Conservation (phyloP, 1,140 invertebrate genomes). For the Polypedilum vanderplanki region DNA sequence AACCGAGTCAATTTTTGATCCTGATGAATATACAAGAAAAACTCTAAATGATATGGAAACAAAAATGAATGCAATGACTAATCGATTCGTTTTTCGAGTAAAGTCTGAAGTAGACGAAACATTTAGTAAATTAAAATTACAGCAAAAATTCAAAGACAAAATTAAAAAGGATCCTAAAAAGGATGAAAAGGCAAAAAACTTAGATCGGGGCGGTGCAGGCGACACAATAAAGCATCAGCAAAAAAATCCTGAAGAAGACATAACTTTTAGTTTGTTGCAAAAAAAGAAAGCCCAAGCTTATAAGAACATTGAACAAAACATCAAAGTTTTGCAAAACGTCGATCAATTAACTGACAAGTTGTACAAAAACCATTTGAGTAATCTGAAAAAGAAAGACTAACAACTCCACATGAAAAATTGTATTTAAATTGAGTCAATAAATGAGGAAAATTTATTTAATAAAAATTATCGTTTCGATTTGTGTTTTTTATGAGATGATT, state of each 20-base stretch:
- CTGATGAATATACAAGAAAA: not conserved
- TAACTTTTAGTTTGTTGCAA: not conserved
- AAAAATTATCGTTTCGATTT: slow-evolving; percentile 12
- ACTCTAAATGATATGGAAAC: not conserved
- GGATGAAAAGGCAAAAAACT: too few relatives aligned
- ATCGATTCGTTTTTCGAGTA: not conserved
- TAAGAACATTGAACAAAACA: not conserved
- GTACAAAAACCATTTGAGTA: not conserved
- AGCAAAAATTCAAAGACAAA: not conserved
- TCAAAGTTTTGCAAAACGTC: not conserved
- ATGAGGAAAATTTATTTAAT: not conserved
- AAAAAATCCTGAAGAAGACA: not conserved
- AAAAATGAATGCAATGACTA: not conserved
- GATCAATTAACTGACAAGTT: not conserved
- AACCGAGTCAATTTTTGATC: not conserved
- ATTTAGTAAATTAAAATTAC: not conserved
- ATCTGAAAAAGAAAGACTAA: not conserved
- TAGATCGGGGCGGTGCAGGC: not conserved
- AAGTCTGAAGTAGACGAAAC: not conserved
- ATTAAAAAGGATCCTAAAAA: not conserved
- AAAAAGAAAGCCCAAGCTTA: not conserved
- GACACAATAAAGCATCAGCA: not conserved
- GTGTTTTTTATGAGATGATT: slow-evolving; percentile 20
- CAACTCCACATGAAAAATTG: not conserved
- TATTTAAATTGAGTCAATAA: not conserved